phyloP scores from a whole-genome alignment of 2,797 vertebrate genomes.

The Loris lydekkerianus region DNA sequence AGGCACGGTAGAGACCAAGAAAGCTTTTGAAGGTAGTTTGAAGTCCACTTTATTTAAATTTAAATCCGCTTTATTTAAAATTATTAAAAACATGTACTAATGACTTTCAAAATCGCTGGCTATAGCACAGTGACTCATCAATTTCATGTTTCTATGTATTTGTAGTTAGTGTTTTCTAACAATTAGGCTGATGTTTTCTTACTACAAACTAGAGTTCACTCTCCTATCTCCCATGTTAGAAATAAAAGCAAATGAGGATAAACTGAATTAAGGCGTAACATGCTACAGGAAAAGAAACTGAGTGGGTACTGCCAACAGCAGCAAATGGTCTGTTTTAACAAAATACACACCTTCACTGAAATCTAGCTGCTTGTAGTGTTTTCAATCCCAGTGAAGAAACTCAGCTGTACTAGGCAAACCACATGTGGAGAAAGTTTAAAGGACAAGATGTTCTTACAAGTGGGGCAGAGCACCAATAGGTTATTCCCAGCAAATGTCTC shows the following conservation, averaged over 20 bases:
- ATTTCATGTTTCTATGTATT: constrained; percentile 5
- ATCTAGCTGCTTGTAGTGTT: background rate
- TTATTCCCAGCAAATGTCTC: constrained; percentile 23
- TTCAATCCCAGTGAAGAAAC: constrained; percentile 34
- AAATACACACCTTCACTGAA: constrained; percentile 5
- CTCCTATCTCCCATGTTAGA: background rate
- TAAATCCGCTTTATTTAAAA: constrained; percentile 37
- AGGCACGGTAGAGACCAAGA: background rate
- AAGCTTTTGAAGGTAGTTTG: constrained; percentile 18
- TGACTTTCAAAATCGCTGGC: background rate
- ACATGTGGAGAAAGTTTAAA: background rate
- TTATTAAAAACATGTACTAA: background rate
- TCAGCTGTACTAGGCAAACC: background rate
- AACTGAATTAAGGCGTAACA: background rate
- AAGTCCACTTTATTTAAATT: constrained; percentile 61
- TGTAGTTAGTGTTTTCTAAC: constrained; percentile 38
- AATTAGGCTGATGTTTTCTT: constrained; percentile 1
- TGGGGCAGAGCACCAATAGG: background rate
- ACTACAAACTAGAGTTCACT: background rate
- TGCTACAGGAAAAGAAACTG: background rate
- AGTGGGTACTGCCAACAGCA: background rate
- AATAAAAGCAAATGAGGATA: constrained; percentile 26
- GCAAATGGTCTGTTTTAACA: background rate
- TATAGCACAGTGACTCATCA: constrained; percentile 13
- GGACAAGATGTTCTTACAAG: background rate